Percentiles rank a stretch among this genome's conserved stretches.
These are phyloP conservation scores for Amphiduros pacificus DNA, from an alignment of 2,888 invertebrate genomes.

Conservation along the genomic window DNA sequence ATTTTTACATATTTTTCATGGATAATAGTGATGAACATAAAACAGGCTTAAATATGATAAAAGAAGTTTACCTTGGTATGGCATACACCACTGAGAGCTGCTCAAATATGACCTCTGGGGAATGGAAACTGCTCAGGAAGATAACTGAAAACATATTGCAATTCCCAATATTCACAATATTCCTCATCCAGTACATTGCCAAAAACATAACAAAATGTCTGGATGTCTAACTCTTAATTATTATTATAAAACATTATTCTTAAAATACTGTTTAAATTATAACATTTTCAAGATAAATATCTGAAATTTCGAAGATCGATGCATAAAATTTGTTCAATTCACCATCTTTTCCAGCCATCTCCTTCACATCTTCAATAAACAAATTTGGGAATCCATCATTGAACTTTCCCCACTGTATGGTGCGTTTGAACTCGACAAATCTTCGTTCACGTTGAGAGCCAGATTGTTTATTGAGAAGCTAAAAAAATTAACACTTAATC, in stretches of 20 bases:
- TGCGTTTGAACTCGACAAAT: conserved; percentile 41
- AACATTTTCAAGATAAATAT: too few species aligned
- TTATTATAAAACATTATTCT: too few species aligned
- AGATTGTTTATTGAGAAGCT: background rate
- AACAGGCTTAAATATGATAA: background rate
- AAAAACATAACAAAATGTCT: too few species aligned
- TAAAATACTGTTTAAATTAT: too few species aligned
- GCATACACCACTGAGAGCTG: conserved; percentile 59
- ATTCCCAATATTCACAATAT: background rate
- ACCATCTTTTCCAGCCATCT: conserved; percentile 60
- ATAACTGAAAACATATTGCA: conserved; percentile 49
- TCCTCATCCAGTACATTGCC: background rate
- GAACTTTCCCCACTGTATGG: conserved; percentile 57
- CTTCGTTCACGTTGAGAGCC: background rate
- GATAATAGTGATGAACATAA: background rate
- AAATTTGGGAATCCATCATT: conserved; percentile 60
- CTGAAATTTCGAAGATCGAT: too few species aligned
- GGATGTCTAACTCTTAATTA: too few species aligned
- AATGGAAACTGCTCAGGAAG: conserved; percentile 59
- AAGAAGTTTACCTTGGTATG: conserved; percentile 53
- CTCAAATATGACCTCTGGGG: conserved; percentile 59
- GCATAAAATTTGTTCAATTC: too few species aligned
- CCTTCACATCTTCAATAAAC: conserved; percentile 58
- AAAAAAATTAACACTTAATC: background rate
- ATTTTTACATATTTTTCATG: background rate